Conservation (phyloP, 2,888 invertebrate species). For the Epinotia nisella region DNA sequence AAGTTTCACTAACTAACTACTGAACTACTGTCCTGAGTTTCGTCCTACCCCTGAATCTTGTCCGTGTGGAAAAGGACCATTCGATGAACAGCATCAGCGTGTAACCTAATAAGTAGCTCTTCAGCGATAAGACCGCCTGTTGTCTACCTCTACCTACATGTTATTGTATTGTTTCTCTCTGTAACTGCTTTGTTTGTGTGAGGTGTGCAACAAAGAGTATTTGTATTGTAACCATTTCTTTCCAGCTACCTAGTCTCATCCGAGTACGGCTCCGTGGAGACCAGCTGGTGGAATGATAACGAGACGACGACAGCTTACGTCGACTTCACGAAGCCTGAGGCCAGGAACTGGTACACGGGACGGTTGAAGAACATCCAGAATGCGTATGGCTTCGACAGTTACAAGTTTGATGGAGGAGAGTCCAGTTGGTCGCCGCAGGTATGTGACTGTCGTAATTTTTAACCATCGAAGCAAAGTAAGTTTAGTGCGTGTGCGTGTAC, state of each 20-base stretch:
- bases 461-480: not conserved
- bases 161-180: no score
- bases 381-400: constrained; percentile 88
- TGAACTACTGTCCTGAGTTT: no score
- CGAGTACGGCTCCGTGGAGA: constrained; percentile 75
- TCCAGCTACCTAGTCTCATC: constrained; percentile 78
- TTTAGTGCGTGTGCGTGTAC: no score
- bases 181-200: no score
- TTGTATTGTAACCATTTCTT: not conserved
- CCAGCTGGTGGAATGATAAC: constrained; percentile 83
- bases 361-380: constrained; percentile 81
- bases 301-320: constrained; percentile 84
- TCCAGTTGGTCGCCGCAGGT: constrained; percentile 87
- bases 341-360: constrained; percentile 85
- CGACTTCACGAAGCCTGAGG: constrained; percentile 89
- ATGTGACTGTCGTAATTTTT: not conserved
- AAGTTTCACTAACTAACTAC: no score
- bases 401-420: constrained; percentile 93
- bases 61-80: no score
- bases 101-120: no score
- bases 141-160: no score
- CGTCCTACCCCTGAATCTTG: no score
- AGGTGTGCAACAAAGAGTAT: no score
- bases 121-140: no score
- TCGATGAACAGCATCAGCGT: not conserved